Conservation (phyloP, 2,888 invertebrate genomes). For the Caenorhabditis afra region DNA sequence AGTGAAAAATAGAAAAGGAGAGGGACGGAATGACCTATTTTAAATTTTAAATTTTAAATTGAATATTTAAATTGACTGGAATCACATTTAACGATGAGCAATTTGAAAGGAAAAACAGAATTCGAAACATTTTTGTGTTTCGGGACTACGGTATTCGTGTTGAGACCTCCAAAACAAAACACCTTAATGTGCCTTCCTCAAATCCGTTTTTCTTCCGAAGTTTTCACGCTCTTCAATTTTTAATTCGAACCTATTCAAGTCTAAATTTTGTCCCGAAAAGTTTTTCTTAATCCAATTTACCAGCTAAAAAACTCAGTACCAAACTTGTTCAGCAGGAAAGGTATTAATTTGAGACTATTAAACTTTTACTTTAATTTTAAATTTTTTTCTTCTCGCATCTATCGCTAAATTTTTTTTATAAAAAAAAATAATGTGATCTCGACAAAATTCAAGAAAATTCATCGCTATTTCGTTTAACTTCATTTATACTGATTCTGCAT, state of each 20-base stretch:
- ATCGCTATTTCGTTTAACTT: neutral
- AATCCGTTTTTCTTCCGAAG: too few relatives aligned
- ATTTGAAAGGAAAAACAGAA: neutral
- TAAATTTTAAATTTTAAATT: too few relatives aligned
- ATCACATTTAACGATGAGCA: neutral
- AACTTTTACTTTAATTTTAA: conserved; percentile 2
- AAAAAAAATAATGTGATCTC: neutral
- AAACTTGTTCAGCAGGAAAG: too few relatives aligned
- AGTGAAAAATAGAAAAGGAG: too few relatives aligned
- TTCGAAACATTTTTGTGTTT: neutral
- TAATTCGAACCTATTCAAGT: too few relatives aligned
- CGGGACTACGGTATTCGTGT: conserved; percentile 24
- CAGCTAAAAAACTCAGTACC: too few relatives aligned
- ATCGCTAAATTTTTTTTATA: too few relatives aligned
- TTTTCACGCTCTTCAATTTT: too few relatives aligned
- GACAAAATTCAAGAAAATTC: neutral
- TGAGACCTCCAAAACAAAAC: neutral
- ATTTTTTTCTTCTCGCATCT: neutral
- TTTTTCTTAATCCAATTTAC: too few relatives aligned
- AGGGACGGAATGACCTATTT: neutral
- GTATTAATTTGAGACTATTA: too few relatives aligned
- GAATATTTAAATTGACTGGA: too few relatives aligned
- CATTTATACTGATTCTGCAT: conserved; percentile 21
- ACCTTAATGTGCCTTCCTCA: neutral
- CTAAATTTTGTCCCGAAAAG: too few relatives aligned